phyloP scores from a whole-genome alignment of 2,113 vertebrate genomes.

The Alosa alosa region DNA sequence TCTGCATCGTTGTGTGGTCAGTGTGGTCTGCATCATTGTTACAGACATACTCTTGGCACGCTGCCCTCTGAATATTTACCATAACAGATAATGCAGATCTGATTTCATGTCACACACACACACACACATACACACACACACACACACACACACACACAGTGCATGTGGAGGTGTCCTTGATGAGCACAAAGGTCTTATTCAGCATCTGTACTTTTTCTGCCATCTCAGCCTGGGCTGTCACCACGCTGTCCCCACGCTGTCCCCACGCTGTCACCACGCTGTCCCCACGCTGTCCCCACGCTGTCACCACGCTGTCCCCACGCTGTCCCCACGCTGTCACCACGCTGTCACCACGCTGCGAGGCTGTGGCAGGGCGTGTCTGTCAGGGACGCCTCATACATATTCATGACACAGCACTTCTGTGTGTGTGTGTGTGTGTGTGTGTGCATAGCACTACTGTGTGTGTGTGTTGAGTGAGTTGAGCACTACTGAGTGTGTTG shows the following conservation, averaged over 20 bases:
- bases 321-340: background rate
- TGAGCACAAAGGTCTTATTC: background rate
- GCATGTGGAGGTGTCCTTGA: background rate
- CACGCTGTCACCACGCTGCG: background rate
- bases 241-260: background rate
- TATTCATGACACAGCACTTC: background rate
- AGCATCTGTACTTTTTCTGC: background rate
- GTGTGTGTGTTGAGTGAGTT: background rate
- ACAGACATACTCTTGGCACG: too few relatives aligned
- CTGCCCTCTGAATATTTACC: too few relatives aligned
- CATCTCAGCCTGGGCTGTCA: background rate
- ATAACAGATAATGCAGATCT: too few relatives aligned
- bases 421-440: background rate
- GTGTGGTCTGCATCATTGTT: too few relatives aligned
- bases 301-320: background rate
- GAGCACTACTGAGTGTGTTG: background rate
- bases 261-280: background rate
- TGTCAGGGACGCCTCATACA: background rate
- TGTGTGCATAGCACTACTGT: too few relatives aligned
- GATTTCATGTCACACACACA: background rate
- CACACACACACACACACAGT: background rate
- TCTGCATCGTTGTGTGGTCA: too few relatives aligned
- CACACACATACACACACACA: background rate
- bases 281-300: too few relatives aligned
- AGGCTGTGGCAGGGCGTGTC: constrained; percentile 17